A percentile compares a stretch with the other conserved stretches of the same genome.
These are phyloP conservation scores for Gryllus longicercus DNA, from an alignment of 2,888 invertebrate species.

Conservation along the genomic window DNA sequence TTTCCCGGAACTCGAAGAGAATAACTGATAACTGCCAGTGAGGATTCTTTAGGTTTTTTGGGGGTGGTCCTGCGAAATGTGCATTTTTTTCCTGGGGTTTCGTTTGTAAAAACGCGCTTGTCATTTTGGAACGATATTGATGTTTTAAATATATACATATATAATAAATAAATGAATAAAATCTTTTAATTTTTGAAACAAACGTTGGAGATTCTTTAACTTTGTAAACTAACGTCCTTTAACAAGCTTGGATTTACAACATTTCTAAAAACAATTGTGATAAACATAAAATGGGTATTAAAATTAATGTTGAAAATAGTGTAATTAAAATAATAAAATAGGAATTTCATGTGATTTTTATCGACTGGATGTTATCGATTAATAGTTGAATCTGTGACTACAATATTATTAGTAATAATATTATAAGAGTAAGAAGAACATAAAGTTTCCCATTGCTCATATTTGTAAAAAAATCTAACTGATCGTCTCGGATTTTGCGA, in stretches of 20 bases:
- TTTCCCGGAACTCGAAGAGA: too few relatives aligned
- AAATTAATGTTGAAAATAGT: neutral
- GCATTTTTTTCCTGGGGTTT: too few relatives aligned
- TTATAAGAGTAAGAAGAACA: too few relatives aligned
- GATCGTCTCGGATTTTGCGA: neutral
- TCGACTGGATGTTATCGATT: neutral
- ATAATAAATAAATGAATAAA: neutral
- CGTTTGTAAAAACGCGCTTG: too few relatives aligned
- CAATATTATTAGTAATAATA: too few relatives aligned
- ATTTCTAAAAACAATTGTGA: constrained; percentile 11
- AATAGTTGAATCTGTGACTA: too few relatives aligned
- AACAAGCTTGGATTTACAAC: neutral
- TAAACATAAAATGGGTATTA: constrained; percentile 17
- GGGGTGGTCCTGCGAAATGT: too few relatives aligned
- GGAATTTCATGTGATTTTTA: neutral
- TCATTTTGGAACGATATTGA: neutral
- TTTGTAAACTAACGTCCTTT: neutral
- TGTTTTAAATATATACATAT: neutral
- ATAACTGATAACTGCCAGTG: too few relatives aligned
- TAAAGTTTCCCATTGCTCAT: too few relatives aligned
- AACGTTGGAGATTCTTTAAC: constrained; percentile 9
- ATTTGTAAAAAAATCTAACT: too few relatives aligned
- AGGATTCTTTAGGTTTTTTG: too few relatives aligned
- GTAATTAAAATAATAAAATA: neutral
- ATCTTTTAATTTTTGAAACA: neutral